Conservation (phyloP, 2,113 vertebrate species). For the Polypterus bichir region DNA sequence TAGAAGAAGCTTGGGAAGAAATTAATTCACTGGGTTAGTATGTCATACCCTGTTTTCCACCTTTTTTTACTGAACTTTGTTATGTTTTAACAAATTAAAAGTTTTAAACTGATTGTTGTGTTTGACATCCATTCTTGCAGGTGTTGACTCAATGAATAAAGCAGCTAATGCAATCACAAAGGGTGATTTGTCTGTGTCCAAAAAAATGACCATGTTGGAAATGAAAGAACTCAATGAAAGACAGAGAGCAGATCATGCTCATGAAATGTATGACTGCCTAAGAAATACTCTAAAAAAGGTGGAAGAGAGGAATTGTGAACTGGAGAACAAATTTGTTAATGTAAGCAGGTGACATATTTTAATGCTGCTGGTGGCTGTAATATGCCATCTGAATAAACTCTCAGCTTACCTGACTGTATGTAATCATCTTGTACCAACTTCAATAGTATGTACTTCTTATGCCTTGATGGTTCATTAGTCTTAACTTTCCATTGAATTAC, state of each 20-base stretch:
- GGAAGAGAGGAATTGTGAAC: conserved; percentile 80
- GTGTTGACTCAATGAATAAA: conserved; percentile 47
- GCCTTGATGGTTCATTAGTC: no score
- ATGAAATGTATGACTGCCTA: conserved; percentile 77
- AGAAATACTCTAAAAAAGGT: conserved; percentile 63
- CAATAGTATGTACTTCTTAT: no score
- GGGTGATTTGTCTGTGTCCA: conserved; percentile 72
- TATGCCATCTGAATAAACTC: no score
- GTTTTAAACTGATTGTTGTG: no score
- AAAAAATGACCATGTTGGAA: conserved; percentile 81
- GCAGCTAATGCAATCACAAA: conserved; percentile 69
- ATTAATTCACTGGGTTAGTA: conserved; percentile 11
- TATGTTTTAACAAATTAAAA: no score
- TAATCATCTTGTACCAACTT: no score
- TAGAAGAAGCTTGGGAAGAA: conserved; percentile 83
- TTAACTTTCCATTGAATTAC: no score
- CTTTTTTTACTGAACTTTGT: no score
- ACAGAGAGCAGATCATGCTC: conserved; percentile 81
- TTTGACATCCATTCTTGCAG: no score
- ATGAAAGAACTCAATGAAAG: conserved; percentile 96
- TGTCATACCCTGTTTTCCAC: no score
- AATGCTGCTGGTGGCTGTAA: no score
- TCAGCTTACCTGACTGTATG: no score
- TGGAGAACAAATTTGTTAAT: conserved; percentile 85
- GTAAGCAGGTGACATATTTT: conserved; percentile 34